phyloP scores from a whole-genome alignment of 1,140 invertebrate species.

The Trinorchestia longiramus region DNA sequence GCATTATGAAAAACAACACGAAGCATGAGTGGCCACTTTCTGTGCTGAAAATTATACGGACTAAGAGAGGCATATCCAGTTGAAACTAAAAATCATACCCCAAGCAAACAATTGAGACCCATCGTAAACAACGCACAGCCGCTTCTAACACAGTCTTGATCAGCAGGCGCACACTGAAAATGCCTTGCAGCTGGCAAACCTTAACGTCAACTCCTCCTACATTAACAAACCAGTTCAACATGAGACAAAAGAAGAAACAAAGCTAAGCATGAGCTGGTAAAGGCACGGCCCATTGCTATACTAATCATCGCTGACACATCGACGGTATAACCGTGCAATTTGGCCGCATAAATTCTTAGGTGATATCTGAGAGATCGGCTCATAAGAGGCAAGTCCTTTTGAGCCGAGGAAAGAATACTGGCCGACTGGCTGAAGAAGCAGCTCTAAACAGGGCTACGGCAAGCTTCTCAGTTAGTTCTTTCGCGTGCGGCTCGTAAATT shows the following conservation, averaged over 20 bases:
- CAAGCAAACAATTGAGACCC: conserved; percentile 13
- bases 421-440: conserved; percentile 20
- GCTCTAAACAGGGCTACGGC: not conserved
- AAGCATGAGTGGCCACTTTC: conserved; percentile 20
- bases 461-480: not conserved
- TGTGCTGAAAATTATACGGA: not conserved
- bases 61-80: not conserved
- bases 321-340: conserved; percentile 52
- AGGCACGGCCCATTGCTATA: conserved; percentile 53
- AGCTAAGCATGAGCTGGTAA: conserved; percentile 28
- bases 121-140: not conserved
- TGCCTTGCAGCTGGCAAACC: conserved; percentile 46
- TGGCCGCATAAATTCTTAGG: conserved; percentile 50
- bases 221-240: conserved; percentile 53
- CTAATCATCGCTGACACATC: conserved; percentile 55
- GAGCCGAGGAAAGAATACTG: conserved; percentile 41
- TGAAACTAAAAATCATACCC: not conserved
- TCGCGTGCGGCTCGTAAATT: not conserved
- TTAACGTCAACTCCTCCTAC: conserved; percentile 42
- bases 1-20: conserved; percentile 29
- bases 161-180: not conserved
- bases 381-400: conserved; percentile 47
- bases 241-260: conserved; percentile 49
- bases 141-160: conserved; percentile 36
- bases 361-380: conserved; percentile 52